Percentiles rank a stretch among this genome's conserved stretches.
phyloP scores from a whole-genome alignment of 2,888 invertebrate species.

The Chrysomela aeneicollis region DNA sequence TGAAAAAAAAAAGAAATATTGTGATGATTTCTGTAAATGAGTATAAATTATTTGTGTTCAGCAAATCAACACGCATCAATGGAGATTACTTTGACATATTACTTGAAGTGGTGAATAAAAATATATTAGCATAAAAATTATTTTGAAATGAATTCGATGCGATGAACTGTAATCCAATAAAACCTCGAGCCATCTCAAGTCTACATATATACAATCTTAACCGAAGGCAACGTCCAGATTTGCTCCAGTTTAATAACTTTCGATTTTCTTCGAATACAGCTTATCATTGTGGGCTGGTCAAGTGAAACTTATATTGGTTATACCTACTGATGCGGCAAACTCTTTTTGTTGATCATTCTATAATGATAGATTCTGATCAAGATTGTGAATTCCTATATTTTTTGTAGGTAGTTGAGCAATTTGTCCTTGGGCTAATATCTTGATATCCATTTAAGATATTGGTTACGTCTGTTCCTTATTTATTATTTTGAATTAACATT shows the following conservation, averaged over 20 bases:
- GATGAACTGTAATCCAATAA: no score
- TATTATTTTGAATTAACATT: not conserved
- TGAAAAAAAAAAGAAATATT: no score
- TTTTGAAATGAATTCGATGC: no score
- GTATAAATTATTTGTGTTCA: no score
- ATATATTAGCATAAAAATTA: no score
- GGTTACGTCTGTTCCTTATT: not conserved
- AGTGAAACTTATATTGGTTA: conserved; percentile 48
- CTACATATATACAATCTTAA: not conserved
- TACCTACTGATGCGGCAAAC: conserved; percentile 42
- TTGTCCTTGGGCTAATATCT: conserved; percentile 19
- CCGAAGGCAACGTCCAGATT: conserved; percentile 34
- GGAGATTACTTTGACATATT: no score
- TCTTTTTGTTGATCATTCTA: conserved; percentile 39
- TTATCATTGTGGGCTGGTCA: conserved; percentile 50
- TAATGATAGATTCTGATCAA: conserved; percentile 29
- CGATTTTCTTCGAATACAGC: conserved; percentile 54
- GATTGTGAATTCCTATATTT: conserved; percentile 30
- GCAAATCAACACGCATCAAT: no score
- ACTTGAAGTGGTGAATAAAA: no score
- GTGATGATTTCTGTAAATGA: no score
- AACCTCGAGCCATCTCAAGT: not conserved
- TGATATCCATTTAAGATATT: not conserved
- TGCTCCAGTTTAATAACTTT: conserved; percentile 53
- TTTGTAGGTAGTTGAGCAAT: conserved; percentile 22